Base-by-base conservation (phyloP, 2,113 vertebrate species). In the Corythaeola cristata region DNA sequence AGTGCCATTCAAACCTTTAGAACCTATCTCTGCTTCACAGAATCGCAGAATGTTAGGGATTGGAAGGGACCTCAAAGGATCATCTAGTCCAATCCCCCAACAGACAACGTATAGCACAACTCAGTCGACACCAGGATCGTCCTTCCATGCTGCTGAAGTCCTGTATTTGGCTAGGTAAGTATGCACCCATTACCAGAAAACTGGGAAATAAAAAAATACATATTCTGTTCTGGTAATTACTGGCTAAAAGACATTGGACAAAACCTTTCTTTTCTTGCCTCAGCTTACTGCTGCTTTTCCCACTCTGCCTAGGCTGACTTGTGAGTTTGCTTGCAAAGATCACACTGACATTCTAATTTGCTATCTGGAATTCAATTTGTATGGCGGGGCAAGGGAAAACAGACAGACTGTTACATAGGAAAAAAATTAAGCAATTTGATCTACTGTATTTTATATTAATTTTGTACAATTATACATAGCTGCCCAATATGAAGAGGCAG, bases 91-190 rank as follows among this genome's bases (percentile, higher is more conserved):
- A n/a, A n/a, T n/a, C n/a, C n/a, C n/a, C n/a, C n/a, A n/a, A n/a
- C n/a, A 55, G 52, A 53, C 49, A 49, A 12, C 0, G 5, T 6
- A 5, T 4, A 39, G 12, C 6, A 22, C 21, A 37, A 8, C 63
- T 49, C 18, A 0, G n/a, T 35, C 73, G 45, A 18, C 50, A 21
- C 21, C 24, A 41, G 22, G 35, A 35, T 3, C 39, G 26, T 27
- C 52, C 88, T 41, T 35, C 66, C 64, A 49, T 5, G 6, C 64
- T 49, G 50, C 64, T 35, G 50, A 74, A 12, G 22, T 18, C 52
- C 33, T 35, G 35, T 33, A 39, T 47, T 77, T 81, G 55, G 52
- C 37, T 85, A 47, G 50, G 4, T 21, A 69, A 49, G n/a, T 6
- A 60, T n/a, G 41, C 11, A n/a, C 7, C 24, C 33, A 28, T 26